Evolutionary conservation across 1,140 invertebrate species (phyloP), one percentile per base, ranked within the genome.

Genomic region (Penaeus japonicus): DNA sequence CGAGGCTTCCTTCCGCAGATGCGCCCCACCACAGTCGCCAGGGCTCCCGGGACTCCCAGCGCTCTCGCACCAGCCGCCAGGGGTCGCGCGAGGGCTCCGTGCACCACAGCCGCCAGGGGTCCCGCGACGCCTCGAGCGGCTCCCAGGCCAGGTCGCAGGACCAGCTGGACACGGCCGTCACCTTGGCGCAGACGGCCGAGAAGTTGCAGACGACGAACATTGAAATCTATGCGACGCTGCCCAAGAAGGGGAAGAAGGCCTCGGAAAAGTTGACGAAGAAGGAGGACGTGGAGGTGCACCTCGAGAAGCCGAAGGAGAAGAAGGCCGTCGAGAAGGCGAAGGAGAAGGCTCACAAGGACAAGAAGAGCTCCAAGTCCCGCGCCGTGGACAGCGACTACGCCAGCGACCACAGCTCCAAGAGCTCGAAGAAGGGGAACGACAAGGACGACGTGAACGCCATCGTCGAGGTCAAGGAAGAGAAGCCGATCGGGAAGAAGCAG

Each of bases 161-260:
- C 87, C 89, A 86, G 53, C 77, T 78, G 35, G 80, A 89, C 70
- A 87, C 88, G n/a, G 87, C 87, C n/a, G 79, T 89, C 24, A 90
- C 90, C 39, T 73, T 90, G 4, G 94, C 94, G 90, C 95, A 94
- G 91, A 93, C 94, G 1, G 91, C 85, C 77, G 96, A 96, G 91
- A 90, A 90, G 80, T 86, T 90, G 27, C 90, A 90, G 62, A 89
- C 47, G n/a, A 89, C 88, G 22, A 96, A 94, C 91, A 97, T 97
- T 80, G 96, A 97, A 93, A 97, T 98, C 89, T 98, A 98, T 91
- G 97, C 96, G 0, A 98, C 97, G 4, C 92, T 98, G 20, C 97
- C 97, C 2, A 98, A 98, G 92, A 97, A 97, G 92, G 94, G 94
- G 55, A 91, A 89, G 82, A 90, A 90, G 27, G 65, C 73, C 15